Conservation (phyloP, 1,140 invertebrate genomes). For the Drosophila micromelanica region DNA sequence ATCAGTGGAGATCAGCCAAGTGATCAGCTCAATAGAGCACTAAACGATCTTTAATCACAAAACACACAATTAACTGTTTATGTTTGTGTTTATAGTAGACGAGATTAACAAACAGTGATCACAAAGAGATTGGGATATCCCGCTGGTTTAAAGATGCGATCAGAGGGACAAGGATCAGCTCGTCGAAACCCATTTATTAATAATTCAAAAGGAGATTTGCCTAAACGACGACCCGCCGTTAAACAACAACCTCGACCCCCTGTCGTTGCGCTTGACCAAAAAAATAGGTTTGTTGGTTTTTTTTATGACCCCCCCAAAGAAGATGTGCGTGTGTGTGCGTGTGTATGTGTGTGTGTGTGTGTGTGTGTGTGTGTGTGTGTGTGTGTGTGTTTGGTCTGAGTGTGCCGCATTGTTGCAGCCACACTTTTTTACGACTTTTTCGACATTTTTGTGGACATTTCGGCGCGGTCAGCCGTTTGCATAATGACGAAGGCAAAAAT, state of each 20-base stretch:
- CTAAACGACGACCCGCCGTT: constrained; percentile 20
- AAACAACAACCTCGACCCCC: constrained; percentile 50
- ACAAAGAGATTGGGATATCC: not conserved
- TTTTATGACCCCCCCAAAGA: constrained; percentile 66
- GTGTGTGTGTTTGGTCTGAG: constrained; percentile 1
- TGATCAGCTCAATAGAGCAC: not conserved
- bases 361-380: not conserved
- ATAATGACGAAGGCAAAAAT: constrained; percentile 52
- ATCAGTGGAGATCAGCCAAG: not conserved
- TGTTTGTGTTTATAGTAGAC: constrained; percentile 14
- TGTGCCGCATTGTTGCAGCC: constrained; percentile 37
- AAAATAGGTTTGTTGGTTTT: constrained; percentile 75
- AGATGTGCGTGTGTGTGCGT: not conserved
- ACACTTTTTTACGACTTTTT: constrained; percentile 68
- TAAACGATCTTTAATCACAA: not conserved
- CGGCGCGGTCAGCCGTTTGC: constrained; percentile 65
- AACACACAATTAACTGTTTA: not conserved
- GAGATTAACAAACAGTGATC: constrained; percentile 14
- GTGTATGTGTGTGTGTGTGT: not conserved
- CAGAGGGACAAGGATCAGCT: constrained; percentile 3
- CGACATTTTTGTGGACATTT: constrained; percentile 66
- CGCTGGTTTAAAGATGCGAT: constrained; percentile 21
- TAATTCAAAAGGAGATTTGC: constrained; percentile 43
- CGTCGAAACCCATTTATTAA: constrained; percentile 26
- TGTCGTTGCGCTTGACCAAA: constrained; percentile 74